Conservation (phyloP, 2,113 vertebrate genomes). For the Puffinus mauretanicus region DNA sequence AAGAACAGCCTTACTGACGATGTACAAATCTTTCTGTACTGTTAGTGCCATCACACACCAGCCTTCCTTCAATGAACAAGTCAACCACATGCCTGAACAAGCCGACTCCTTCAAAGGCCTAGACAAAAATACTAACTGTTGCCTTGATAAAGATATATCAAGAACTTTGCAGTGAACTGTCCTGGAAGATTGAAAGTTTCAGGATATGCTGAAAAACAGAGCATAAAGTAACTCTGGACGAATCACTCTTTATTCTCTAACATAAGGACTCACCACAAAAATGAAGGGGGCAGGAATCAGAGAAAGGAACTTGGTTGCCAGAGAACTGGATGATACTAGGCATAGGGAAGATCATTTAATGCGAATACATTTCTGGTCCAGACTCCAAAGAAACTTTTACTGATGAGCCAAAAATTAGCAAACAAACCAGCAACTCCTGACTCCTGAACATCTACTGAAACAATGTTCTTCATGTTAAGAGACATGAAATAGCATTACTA, state of each 20-base stretch:
- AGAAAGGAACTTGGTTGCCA: not conserved
- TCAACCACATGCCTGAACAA: not conserved
- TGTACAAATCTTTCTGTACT: not conserved
- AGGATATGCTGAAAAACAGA: not conserved
- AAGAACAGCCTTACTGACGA: not conserved
- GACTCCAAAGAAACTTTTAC: not conserved
- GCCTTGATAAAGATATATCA: not conserved
- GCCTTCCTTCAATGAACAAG: not conserved
- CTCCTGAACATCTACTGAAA: not conserved
- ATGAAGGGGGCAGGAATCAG: fast-evolving
- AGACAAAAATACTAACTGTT: not conserved
- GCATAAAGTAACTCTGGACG: not conserved
- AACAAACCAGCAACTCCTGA: not conserved
- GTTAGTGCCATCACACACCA: not conserved
- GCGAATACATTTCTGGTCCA: not conserved
- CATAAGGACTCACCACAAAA: not conserved
- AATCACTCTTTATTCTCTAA: not conserved
- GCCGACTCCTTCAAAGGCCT: not conserved
- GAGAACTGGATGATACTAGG: not conserved
- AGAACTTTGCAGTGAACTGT: not conserved
- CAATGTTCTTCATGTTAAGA: not conserved
- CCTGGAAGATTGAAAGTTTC: not conserved
- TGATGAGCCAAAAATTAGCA: not conserved
- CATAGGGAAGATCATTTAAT: not conserved
- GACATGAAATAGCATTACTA: not conserved